Percentiles rank a stretch among this genome's conserved stretches.
These are phyloP conservation scores for Margaritifera margaritifera DNA, from an alignment of 2,888 invertebrate genomes.

Conservation along the genomic window DNA sequence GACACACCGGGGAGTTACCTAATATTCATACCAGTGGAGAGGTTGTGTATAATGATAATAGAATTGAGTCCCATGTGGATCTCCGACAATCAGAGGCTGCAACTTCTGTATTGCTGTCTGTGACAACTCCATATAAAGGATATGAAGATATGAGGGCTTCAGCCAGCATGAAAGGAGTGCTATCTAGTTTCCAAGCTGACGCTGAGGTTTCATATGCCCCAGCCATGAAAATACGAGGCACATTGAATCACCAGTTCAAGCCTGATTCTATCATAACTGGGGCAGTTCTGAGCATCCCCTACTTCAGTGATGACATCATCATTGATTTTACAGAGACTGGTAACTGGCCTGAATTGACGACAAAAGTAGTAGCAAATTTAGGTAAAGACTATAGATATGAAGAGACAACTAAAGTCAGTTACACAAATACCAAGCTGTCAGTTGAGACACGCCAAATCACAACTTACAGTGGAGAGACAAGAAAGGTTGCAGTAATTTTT, in stretches of 20 bases:
- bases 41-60: neutral
- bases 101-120: neutral
- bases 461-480: no score
- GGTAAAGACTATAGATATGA: no score
- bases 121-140: conserved; percentile 6
- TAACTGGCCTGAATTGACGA: neutral
- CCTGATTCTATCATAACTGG: conserved; percentile 21
- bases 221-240: conserved; percentile 31
- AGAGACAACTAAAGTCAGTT: no score
- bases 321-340: conserved; percentile 21
- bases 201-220: conserved; percentile 38
- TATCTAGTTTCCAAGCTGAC: conserved; percentile 32
- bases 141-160: conserved; percentile 33
- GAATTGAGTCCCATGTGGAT: neutral
- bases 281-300: conserved; percentile 33
- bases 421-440: no score
- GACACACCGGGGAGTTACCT: no score
- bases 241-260: conserved; percentile 23
- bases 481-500: no score
- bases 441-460: no score
- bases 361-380: no score
- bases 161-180: conserved; percentile 29
- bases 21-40: no score
- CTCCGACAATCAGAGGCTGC: neutral
- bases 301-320: conserved; percentile 30